Base-by-base conservation (phyloP, 2,113 vertebrate species). In the Chloroceryle aenea region DNA sequence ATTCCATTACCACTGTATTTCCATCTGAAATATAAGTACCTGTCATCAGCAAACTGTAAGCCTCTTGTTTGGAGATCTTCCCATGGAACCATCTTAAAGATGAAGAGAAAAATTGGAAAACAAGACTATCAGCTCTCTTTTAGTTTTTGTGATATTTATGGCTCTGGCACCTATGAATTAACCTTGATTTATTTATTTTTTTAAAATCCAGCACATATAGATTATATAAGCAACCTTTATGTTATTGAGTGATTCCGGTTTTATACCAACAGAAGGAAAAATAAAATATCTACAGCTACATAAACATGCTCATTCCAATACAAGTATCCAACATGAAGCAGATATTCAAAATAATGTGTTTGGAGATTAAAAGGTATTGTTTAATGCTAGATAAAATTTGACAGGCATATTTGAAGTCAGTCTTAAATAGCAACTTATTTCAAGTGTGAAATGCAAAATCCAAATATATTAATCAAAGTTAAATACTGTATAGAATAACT, bases 61-160 rank as follows among this genome's bases (percentile, higher is more conserved):
- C 99, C 86, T 99, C 99, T 98, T 99, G 99, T 96, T 99, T 99
- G 94, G 98, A 99, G 98, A 99, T 99, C 98, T 99, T 99, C 95
- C 99, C 99, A 92, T 99, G 99, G 98, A 99, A 99, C 99, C 99
- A 99, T 97, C 99, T 99, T 97, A 89, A 94, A 91, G 73, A 97
- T 71, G 93, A 96, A 97, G 42, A 95, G 77, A 98, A 97, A 93
- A 88, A 97, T 93, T 62, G 91, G 42, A 89, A 94, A 90, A 56
- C 69, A 90, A 85, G 95, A 94, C 82, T 72, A 90, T 26, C 38
- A 89, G 53, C 53, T 85, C 85, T 68, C 73, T 91, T 56, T 83
- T 94, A 78, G 72, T 58, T 74, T 47, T 88, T 26, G 69, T 82
- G 72, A 74, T 61, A 92, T 21, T 71, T 69, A 78, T 93, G 92